These are phyloP conservation scores for Pampusana beccarii DNA, from an alignment of 2,113 vertebrate genomes.

Conservation along the genomic window DNA sequence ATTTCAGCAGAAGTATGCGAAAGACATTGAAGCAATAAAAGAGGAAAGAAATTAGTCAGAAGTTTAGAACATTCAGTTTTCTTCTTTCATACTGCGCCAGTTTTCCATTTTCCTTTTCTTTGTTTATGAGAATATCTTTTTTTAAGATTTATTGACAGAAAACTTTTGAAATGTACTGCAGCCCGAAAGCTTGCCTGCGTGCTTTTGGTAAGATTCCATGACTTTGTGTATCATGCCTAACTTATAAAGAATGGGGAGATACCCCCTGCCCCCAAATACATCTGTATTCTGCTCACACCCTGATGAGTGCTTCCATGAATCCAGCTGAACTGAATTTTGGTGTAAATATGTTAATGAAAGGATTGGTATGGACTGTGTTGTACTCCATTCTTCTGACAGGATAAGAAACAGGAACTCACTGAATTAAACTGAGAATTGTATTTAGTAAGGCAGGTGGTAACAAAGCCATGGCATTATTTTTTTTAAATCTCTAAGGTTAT, in stretches of 20 bases:
- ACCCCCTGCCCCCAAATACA: neutral
- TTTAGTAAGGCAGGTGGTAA: neutral
- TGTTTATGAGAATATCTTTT: conserved; percentile 13
- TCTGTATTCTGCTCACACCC: conserved; percentile 15
- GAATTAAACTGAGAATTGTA: neutral
- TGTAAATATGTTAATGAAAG: neutral
- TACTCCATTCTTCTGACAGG: neutral
- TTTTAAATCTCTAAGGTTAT: neutral
- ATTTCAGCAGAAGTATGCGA: conserved; percentile 22
- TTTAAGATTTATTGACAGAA: conserved; percentile 22
- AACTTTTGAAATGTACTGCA: neutral
- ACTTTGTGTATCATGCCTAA: neutral
- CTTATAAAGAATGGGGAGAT: neutral
- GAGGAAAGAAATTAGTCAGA: conserved; percentile 41
- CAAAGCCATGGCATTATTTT: neutral
- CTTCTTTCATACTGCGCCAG: neutral
- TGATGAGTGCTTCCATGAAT: conserved; percentile 20
- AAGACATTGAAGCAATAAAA: conserved; percentile 51
- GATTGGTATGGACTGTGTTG: neutral
- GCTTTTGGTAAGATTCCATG: neutral
- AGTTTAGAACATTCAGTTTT: conserved; percentile 52
- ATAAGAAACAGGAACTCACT: neutral
- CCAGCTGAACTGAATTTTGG: neutral
- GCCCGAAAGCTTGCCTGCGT: neutral
- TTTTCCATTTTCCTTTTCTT: neutral